Base-by-base conservation (phyloP, 1,140 invertebrate species). In the Ceratina australensis region DNA sequence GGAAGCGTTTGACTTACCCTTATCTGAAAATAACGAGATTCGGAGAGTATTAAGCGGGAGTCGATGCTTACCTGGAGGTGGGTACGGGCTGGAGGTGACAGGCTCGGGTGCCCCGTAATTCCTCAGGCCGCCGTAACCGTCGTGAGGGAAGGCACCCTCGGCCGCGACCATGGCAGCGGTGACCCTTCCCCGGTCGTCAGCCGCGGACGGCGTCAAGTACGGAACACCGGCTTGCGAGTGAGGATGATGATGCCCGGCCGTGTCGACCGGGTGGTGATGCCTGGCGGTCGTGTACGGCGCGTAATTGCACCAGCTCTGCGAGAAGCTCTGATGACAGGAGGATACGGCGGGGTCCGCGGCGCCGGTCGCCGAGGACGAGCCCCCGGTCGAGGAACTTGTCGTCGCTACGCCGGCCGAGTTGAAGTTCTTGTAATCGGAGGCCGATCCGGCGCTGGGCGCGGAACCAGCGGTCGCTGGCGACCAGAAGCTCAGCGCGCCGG, bases 71-170 rank as follows among this genome's bases (percentile, higher is more conserved):
- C 96, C 95, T 94, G 96, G 94, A 89, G 96, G 95, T 86, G 96
- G 95, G 86, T 97, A 97, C 2, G 96, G 95, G 78, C 95, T 95
- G 73, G 96, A 95, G 22, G 95, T 94, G 74, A 96, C 95, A 16
- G 95, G 93, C 85, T 96, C 96, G 2, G 95, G 94, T 24, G 94
- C 94, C 33, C 92, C 93, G 87, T 96, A 97, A 91, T 95, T 96
- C 83, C 96, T 93, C 13, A 96, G 93, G 18, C 92, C 87, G 12
- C 95, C 94, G 89, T 97, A 97, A 28, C 95, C 93, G 83, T 96
- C 95, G 87, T 96, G 95, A 3, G 95, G 94, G 91, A 96, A 96
- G 56, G 93, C 94, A n/a, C 94, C 94, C 78, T 96, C 95, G 56
- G 94, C 94, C 22, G 95, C 94, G 52, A 94, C 93, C 91, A 93